Base-by-base conservation (phyloP, 2,113 vertebrate species). In the Trinectes maculatus region DNA sequence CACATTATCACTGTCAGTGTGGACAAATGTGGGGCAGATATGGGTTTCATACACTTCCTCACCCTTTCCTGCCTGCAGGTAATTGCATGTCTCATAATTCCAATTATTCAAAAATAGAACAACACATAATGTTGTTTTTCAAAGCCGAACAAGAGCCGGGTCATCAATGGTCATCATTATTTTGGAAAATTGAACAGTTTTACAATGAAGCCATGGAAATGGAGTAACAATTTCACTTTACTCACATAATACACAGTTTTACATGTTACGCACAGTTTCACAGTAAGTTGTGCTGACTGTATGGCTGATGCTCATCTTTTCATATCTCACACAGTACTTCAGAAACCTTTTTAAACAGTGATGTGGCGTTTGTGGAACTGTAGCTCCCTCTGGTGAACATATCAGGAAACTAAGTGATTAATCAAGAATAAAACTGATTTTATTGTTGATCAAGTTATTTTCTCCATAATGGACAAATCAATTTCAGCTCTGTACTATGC, bases 161-260 rank as follows among this genome's bases (percentile, higher is more conserved):
- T n/a, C n/a, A n/a, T n/a, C 34, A 16, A 6, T 29, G 12, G 49
- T 18, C 6, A 1, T 15, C 29, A 51, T 59, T 60, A 69, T 47
- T 75, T 68, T 57, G 44, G 67, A 68, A 68, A 74, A 59, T 21
- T 3, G 12, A 51, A 49, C 15, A 8, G 62, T 26, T 33, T 36
- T 42, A 67, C 43, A 16, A 19, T 79, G 68, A 85, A 46, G 63
- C 82, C 46, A 77, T 60, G 53, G 68, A 74, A 59, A 67, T 57
- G 0, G 66, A 53, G 39, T 57, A 63, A 31, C 12, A 25, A 3
- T 47, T 53, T 43, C 2, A 34, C 8, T 34, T 28, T 72, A 59
- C 60, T 37, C 43, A 56, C 62, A 29, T 57, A 54, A 69, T 25
- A 21, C 7, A 5, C 40, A 49, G 25, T 57, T 58, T 31, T 13